Percentiles rank a stretch among this genome's conserved stretches.
Evolutionary conservation across 2,888 invertebrate genomes (phyloP).

Genomic region (Parnassius orleans): DNA sequence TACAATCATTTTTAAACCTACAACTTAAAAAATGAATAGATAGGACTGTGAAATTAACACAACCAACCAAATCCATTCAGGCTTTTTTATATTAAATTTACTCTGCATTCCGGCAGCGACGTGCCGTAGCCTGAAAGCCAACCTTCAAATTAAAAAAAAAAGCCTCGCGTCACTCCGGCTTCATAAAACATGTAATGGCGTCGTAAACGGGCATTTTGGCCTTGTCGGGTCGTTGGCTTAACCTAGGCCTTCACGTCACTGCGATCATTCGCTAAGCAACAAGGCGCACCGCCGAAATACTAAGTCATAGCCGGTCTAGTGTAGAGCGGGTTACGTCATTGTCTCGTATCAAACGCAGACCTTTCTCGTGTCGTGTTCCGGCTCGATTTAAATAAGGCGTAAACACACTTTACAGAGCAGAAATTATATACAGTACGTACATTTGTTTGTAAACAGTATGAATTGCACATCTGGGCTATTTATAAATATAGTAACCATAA

Average conservation of each 20-base stretch:
- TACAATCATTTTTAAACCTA: no score
- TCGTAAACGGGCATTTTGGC: constrained; percentile 55
- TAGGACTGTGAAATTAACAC: constrained; percentile 2
- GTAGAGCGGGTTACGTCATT: constrained; percentile 4
- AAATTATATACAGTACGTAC: not conserved
- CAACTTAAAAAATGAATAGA: no score
- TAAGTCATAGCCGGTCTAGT: constrained; percentile 15
- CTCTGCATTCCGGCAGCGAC: constrained; percentile 2
- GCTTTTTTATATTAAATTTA: not conserved
- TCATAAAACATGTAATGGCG: constrained; percentile 47
- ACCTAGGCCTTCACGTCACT: constrained; percentile 60
- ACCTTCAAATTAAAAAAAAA: constrained; percentile 34
- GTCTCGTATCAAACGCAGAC: constrained; percentile 5
- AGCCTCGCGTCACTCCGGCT: constrained; percentile 40
- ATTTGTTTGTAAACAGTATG: not conserved
- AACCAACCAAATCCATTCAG: constrained; percentile 11
- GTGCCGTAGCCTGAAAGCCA: constrained; percentile 18
- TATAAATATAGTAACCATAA: no score
- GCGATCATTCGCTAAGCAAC: constrained; percentile 40
- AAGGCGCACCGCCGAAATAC: constrained; percentile 24
- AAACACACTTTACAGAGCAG: not conserved
- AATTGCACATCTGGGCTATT: no score
- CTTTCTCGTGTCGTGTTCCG: constrained; percentile 4
- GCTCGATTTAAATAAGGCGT: constrained; percentile 1
- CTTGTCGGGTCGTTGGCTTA: constrained; percentile 64